phyloP scores from a whole-genome alignment of 1,140 invertebrate genomes.

The Drosophila novamexicana region DNA sequence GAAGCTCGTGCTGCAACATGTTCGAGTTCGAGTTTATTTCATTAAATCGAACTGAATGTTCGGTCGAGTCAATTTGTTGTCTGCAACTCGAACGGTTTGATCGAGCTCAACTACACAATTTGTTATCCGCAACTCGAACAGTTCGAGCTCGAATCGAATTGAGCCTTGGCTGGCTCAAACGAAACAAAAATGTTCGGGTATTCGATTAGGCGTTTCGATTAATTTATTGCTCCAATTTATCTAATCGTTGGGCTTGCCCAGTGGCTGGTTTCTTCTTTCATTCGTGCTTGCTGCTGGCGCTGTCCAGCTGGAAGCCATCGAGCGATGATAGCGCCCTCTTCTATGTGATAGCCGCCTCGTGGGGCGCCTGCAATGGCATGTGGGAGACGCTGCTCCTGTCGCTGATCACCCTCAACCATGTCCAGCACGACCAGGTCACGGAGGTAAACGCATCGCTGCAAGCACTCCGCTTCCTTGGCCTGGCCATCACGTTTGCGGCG shows the following conservation, averaged over 20 bases:
- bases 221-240: background rate
- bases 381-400: constrained; percentile 88
- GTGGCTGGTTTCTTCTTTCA: constrained; percentile 89
- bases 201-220: too few relatives aligned
- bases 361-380: constrained; percentile 90
- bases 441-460: constrained; percentile 74
- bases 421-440: constrained; percentile 65
- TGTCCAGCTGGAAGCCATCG: constrained; percentile 88
- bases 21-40: too few relatives aligned
- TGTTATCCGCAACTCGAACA: too few relatives aligned
- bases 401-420: constrained; percentile 78
- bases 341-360: constrained; percentile 89
- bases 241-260: constrained; percentile 67
- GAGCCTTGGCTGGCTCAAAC: too few relatives aligned
- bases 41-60: too few relatives aligned
- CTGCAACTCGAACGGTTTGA: too few relatives aligned
- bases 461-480: constrained; percentile 71
- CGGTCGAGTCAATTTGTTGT: too few relatives aligned
- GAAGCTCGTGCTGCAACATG: too few relatives aligned
- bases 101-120: too few relatives aligned
- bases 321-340: constrained; percentile 89
- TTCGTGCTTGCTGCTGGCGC: constrained; percentile 87
- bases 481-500: constrained; percentile 78
- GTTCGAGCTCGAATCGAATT: too few relatives aligned
- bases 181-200: too few relatives aligned